Evolutionary conservation across 2,113 vertebrate genomes (phyloP), one percentile per base, ranked within the genome.

Genomic region (Hippocampus mohnikei): DNA sequence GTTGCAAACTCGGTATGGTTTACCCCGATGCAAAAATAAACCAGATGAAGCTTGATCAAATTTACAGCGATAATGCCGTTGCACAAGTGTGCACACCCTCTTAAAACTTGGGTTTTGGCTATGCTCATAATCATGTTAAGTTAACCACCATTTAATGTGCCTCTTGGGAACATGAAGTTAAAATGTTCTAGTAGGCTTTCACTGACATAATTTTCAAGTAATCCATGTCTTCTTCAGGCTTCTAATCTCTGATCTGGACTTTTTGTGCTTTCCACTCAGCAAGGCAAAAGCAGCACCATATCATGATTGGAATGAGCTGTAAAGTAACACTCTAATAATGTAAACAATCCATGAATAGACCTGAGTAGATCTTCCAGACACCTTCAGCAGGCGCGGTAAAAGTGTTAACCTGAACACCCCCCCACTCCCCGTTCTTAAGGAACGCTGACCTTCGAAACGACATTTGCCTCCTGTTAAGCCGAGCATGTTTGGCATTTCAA

Each of bases 401-500:
- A 74, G 58, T 71, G 76, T 80, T 86, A 79, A 76, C 69, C 61
- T 80, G 66, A 69, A 73, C 73, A 79, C 70, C 68, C 72, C 70
- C 70, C 52, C 70, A 46, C 62, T 4, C 13, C 21, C 25, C 40
- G 5, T 12, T 25, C 70, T 68, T 56, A 37, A 46, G 66, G 70
- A 75, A 71, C 68, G 56, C 18, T 79, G 77, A 77, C 85, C 81
- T 83, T 84, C 80, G 42, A 56, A 78, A 63, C 85, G 84, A 77
- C 84, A 88, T 88, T 85, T 83, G 72, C 56, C 80, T 83, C 53
- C 46, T 56, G 69, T 81, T 76, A 76, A 77, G 67, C 55, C 68
- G 67, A 84, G 63, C 40, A 10, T 80, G 81, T 77, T 70, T 86
- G 82, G 75, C 79, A 84, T 86, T 88, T 84, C 13, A 69, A 81